A percentile compares a stretch with the other conserved stretches of the same genome.
Conservation (phyloP, 2,888 invertebrate species). For the Nasonovia ribisnigri region DNA sequence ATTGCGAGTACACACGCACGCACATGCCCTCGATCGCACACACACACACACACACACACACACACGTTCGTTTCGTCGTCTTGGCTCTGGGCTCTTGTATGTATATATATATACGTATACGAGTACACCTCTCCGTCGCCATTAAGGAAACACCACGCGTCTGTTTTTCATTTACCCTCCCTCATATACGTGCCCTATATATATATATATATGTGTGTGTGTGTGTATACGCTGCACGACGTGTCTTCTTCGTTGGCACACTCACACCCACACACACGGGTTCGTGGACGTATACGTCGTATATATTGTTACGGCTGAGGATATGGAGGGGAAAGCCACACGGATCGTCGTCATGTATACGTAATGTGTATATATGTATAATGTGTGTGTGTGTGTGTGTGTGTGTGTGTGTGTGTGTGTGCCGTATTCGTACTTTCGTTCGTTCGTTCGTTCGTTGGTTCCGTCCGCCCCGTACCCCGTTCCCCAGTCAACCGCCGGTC, state of each 20-base stretch:
- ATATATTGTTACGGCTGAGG: background rate
- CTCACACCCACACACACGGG: background rate
- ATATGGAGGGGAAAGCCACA: background rate
- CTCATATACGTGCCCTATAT: background rate
- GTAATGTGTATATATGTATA: background rate
- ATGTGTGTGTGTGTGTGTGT: background rate
- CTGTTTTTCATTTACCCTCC: constrained; percentile 26
- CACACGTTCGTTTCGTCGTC: constrained; percentile 30
- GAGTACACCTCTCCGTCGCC: background rate
- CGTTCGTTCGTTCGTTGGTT: background rate
- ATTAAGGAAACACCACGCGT: constrained; percentile 32
- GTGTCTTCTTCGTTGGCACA: background rate
- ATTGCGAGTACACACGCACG: background rate
- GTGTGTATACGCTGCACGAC: too few species aligned
- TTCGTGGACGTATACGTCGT: background rate
- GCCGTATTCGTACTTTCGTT: constrained; percentile 31
- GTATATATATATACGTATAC: background rate
- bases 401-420: background rate
- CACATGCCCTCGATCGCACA: background rate
- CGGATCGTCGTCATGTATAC: constrained; percentile 1
- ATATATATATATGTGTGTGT: too few species aligned
- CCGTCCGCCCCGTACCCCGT: background rate
- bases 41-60: background rate
- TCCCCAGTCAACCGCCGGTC: background rate
- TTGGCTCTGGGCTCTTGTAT: background rate